Conservation (phyloP, 2,888 invertebrate genomes). For the Timema cristinae region DNA sequence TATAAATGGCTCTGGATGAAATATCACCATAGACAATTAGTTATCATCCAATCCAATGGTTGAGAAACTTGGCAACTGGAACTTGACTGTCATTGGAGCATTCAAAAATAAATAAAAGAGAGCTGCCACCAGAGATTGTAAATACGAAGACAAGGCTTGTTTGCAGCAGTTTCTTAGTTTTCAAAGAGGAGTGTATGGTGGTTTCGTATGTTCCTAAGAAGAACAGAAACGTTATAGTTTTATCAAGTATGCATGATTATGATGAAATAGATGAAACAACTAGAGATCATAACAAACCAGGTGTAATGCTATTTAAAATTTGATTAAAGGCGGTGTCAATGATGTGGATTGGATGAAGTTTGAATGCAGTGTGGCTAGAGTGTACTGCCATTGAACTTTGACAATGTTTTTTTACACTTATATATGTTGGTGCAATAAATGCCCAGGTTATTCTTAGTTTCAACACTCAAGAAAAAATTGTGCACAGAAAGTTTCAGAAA, state of each 20-base stretch:
- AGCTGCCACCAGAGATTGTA: conserved; percentile 29
- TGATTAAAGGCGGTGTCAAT: too few species aligned
- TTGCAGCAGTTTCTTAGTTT: conserved; percentile 30
- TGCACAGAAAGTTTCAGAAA: too few species aligned
- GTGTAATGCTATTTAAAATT: too few species aligned
- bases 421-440: too few species aligned
- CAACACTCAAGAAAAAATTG: too few species aligned
- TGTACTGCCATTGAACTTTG: too few species aligned
- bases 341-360: too few species aligned
- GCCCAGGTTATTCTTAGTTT: too few species aligned
- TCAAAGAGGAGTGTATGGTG: conserved; percentile 24
- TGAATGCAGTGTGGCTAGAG: too few species aligned
- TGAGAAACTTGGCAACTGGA: conserved; percentile 25
- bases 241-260: conserved; percentile 27
- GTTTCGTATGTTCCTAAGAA: conserved; percentile 31
- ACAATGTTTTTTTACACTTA: too few species aligned
- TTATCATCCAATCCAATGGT: conserved; percentile 24
- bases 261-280: conserved; percentile 28
- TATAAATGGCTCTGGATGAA: not conserved
- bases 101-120: conserved; percentile 34
- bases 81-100: conserved; percentile 30
- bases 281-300: conserved; percentile 29
- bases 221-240: conserved; percentile 27
- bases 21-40: conserved; percentile 10
- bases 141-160: conserved; percentile 24